Evolutionary conservation across 2,797 vertebrate species (phyloP), one percentile per base, ranked within the genome.

Genomic region (Heliangelus exortis): DNA sequence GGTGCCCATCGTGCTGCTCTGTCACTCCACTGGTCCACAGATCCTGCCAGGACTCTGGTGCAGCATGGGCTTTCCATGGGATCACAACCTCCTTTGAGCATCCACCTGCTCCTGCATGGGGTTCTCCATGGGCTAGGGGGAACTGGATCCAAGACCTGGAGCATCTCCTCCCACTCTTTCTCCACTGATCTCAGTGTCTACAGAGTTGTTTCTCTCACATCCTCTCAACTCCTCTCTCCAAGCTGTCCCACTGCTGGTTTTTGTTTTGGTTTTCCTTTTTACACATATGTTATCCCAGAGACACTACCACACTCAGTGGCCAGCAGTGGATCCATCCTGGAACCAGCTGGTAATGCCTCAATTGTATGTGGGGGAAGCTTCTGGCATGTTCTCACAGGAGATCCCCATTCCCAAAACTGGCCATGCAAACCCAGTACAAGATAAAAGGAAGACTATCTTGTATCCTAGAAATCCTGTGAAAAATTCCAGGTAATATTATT

Each of bases 1-100:
- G 25, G 33, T 68, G 15, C 31, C 29, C 57, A 76, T 20, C 22
- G 58, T 77, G 61, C 15, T 4, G 0, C 12, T 63, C 61, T 59
- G 12, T 47, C 29, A 7, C 23, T 33, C n/a, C 29, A 54, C 1
- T 3, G 50, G 28, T 2, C 13, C 23, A 28, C 25, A 15, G 33
- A 33, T 34, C 47, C 65, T 51, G 48, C 14, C 48, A 68, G 19
- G 19, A 39, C 6, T 33, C 25, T 51, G 66, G 18, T 50, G 25
- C 47, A 68, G 47, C 12, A 1, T 2, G 1, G 17, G 25, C 47
- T 68, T 5, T 3, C 67, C 50, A 69, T 1, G 3, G 34, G 15
- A 48, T 41, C 50, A n/a, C 36, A 41, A 28, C 51, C 29, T 71
- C 36, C 36, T 71, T 51, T 14, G 14, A 25, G 25, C 50, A 51